These are phyloP conservation scores for Peromyscus polionotus DNA, from an alignment of 2,113 vertebrate genomes.

Conservation along the genomic window DNA sequence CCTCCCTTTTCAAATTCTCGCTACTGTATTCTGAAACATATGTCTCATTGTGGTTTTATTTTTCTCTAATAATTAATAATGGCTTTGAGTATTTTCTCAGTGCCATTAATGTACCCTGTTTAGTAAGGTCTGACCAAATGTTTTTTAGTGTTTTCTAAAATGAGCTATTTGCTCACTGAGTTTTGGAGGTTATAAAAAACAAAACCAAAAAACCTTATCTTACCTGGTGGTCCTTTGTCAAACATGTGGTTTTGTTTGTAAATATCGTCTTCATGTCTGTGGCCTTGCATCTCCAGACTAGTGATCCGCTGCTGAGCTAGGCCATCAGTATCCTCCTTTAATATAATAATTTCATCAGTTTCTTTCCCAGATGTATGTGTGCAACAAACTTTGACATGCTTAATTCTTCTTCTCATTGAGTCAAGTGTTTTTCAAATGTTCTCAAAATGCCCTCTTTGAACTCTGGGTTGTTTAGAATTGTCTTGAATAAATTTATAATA, in stretches of 20 bases:
- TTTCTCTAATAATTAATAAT: not conserved
- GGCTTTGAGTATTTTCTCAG: not conserved
- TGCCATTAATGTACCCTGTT: not conserved
- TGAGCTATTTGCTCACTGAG: not conserved
- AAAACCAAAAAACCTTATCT: not conserved
- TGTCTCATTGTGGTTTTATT: not conserved
- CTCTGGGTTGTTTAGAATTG: not conserved
- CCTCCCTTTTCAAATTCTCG: not conserved
- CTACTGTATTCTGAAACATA: not conserved
- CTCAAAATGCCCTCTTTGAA: not conserved
- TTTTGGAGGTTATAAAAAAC: not conserved
- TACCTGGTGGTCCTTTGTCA: not conserved
- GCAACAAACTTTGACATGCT: not conserved
- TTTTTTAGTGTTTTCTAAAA: not conserved
- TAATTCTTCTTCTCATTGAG: constrained; percentile 6
- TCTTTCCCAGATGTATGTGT: not conserved
- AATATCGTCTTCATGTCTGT: not conserved
- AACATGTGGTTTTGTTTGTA: not conserved
- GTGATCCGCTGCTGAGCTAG: not conserved
- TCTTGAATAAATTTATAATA: constrained; percentile 14
- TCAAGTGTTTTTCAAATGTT: not conserved
- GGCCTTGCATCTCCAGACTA: not conserved
- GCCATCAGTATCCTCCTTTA: not conserved
- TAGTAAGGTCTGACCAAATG: not conserved
- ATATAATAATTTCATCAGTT: not conserved